Percentiles rank a stretch among this genome's conserved stretches.
Conservation (phyloP, 2,113 vertebrate species). For the Amazona vittata region DNA sequence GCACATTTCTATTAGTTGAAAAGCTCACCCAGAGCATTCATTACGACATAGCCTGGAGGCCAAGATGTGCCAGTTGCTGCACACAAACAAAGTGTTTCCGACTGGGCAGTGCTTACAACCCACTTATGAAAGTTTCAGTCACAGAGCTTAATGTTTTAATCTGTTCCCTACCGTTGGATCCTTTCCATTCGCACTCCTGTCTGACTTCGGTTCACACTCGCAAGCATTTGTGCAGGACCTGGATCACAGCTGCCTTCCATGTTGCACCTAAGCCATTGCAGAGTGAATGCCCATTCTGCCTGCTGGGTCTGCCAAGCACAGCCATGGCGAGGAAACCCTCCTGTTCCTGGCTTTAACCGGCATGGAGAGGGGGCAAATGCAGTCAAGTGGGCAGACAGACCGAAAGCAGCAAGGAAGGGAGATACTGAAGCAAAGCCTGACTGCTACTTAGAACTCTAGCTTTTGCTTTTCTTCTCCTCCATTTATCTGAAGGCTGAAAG, state of each 20-base stretch:
- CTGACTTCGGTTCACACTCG: not conserved
- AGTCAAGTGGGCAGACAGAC: too few species aligned
- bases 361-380: not conserved
- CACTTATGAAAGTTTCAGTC: accelerated
- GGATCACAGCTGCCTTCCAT: not conserved
- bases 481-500: not conserved
- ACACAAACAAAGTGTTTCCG: not conserved
- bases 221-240: not conserved
- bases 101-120: not conserved
- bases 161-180: not conserved
- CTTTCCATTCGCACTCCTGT: not conserved
- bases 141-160: not conserved
- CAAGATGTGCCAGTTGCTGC: not conserved
- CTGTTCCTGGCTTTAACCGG: not conserved
- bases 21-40: not conserved
- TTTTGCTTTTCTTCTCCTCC: not conserved
- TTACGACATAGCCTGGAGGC: not conserved
- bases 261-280: not conserved
- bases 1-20: not conserved
- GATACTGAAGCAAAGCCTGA: not conserved
- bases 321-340: accelerated
- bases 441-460: not conserved
- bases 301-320: not conserved
- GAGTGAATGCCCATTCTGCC: accelerated
- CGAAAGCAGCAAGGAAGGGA: not conserved